Conservation (phyloP, 2,888 invertebrate genomes). For the Drosophila vallismaia region DNA sequence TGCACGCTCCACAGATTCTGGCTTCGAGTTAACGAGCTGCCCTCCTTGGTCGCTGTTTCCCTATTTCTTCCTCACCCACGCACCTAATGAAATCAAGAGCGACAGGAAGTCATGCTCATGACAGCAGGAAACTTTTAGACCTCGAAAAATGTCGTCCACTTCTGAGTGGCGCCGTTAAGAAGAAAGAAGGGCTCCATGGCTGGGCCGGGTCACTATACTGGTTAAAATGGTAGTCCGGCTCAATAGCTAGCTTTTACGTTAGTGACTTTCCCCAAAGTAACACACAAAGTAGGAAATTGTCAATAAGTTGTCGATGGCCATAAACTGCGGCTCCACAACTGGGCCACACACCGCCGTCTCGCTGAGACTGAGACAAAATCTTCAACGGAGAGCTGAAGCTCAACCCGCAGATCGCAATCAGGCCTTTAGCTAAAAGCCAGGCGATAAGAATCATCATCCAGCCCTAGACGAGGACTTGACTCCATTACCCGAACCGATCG, state of each 20-base stretch:
- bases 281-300: constrained; percentile 70
- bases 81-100: constrained; percentile 65
- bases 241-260: constrained; percentile 60
- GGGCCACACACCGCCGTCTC: constrained; percentile 58
- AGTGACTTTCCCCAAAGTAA: constrained; percentile 69
- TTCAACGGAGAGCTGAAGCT: not conserved
- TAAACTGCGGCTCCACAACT: constrained; percentile 41
- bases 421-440: constrained; percentile 68
- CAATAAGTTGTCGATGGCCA: constrained; percentile 53
- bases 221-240: not conserved
- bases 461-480: constrained; percentile 43
- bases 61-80: constrained; percentile 5
- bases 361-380: constrained; percentile 13
- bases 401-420: constrained; percentile 35
- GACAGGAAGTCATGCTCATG: constrained; percentile 63
- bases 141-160: constrained; percentile 42
- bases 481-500: constrained; percentile 16
- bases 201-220: not conserved
- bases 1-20: constrained; percentile 53
- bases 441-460: constrained; percentile 63
- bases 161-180: constrained; percentile 63
- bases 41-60: not conserved
- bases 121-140: constrained; percentile 17
- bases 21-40: constrained; percentile 23
- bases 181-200: constrained; percentile 5